These are phyloP conservation scores for Notolabrus celidotus DNA, from an alignment of 2,797 vertebrate genomes.

Conservation along the genomic window DNA sequence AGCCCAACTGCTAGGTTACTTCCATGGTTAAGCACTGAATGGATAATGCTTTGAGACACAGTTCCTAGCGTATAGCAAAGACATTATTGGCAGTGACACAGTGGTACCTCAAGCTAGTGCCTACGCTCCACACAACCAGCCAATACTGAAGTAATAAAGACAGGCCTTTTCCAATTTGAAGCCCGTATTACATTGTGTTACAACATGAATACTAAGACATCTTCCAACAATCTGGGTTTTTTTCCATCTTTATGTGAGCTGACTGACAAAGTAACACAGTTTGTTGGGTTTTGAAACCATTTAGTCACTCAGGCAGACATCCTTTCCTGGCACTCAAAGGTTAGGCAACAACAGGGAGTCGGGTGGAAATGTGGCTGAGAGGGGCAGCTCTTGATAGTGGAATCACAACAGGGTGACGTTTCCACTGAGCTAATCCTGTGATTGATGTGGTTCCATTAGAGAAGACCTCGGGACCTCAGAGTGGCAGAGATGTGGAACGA, in stretches of 20 bases:
- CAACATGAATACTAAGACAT: conserved; percentile 67
- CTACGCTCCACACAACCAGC: conserved; percentile 46
- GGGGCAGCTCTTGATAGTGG: conserved; percentile 38
- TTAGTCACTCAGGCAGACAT: conserved; percentile 44
- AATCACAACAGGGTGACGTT: conserved; percentile 56
- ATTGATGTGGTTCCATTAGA: conserved; percentile 73
- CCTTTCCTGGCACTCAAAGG: conserved; percentile 34
- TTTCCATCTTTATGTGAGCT: conserved; percentile 28
- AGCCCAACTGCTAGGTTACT: background rate
- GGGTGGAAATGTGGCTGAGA: conserved; percentile 33
- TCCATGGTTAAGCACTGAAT: conserved; percentile 21
- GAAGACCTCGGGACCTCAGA: conserved; percentile 48
- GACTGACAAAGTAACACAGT: conserved; percentile 48
- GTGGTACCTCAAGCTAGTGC: conserved; percentile 43
- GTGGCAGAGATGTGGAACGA: conserved; percentile 51
- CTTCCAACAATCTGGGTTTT: conserved; percentile 17
- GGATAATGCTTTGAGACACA: conserved; percentile 34
- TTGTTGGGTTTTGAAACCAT: conserved; percentile 43
- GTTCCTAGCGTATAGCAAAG: conserved; percentile 23
- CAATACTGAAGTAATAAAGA: conserved; percentile 69
- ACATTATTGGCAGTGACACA: conserved; percentile 38
- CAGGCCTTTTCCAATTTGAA: conserved; percentile 67
- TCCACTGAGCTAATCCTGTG: conserved; percentile 65
- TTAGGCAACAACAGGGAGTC: conserved; percentile 32
- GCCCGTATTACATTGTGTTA: conserved; percentile 60